Conservation (phyloP, 2,113 vertebrate genomes). For the Dasyornis broadbenti region DNA sequence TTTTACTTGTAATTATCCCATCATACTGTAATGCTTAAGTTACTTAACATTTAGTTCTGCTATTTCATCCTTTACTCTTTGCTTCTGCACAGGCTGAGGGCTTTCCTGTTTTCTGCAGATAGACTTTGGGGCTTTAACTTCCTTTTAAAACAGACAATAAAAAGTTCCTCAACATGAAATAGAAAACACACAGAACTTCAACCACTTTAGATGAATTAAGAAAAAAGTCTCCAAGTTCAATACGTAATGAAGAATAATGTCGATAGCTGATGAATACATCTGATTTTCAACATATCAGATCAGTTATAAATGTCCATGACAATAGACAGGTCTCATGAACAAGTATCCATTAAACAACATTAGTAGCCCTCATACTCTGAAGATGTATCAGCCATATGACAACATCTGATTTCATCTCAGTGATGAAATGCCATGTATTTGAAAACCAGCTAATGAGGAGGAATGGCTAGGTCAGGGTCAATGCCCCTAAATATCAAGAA, state of each 20-base stretch:
- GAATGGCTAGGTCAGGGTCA: neutral
- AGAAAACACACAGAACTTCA: neutral
- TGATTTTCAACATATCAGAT: neutral
- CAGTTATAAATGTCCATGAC: neutral
- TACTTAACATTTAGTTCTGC: neutral
- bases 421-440: neutral
- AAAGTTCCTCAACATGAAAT: neutral
- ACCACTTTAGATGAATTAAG: neutral
- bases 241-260: neutral
- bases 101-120: neutral
- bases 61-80: neutral
- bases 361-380: neutral
- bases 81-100: neutral
- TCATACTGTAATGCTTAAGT: neutral
- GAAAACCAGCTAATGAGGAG: neutral
- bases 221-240: neutral
- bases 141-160: neutral
- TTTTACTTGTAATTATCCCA: constrained; percentile 19
- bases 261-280: neutral
- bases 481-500: neutral
- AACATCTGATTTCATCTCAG: neutral
- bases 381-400: neutral
- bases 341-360: neutral
- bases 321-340: neutral
- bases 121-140: neutral